These are phyloP conservation scores for Poecilia picta DNA, from an alignment of 2,797 vertebrate species.

Conservation along the genomic window DNA sequence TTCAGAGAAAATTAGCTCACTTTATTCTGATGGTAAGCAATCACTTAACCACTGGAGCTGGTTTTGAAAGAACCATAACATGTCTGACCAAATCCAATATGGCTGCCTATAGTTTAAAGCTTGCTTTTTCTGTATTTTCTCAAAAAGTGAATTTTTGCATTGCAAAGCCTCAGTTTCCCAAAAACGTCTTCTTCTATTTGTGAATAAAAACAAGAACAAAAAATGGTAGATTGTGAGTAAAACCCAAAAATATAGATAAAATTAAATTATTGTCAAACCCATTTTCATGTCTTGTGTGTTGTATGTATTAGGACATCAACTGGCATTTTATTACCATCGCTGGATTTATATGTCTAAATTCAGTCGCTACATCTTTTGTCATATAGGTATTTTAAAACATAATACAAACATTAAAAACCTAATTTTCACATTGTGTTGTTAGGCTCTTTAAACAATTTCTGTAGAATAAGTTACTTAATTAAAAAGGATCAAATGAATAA, in stretches of 20 bases:
- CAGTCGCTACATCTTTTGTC: not conserved
- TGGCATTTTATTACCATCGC: not conserved
- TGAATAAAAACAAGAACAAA: not conserved
- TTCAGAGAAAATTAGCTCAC: not conserved
- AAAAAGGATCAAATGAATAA: not conserved
- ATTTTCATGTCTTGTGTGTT: not conserved
- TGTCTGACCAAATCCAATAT: not conserved
- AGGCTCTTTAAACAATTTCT: not conserved
- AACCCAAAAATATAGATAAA: not conserved
- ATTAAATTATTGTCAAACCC: not conserved
- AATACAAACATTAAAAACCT: not conserved
- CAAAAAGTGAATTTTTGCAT: no score
- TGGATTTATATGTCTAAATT: not conserved
- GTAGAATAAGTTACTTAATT: not conserved
- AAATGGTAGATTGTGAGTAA: not conserved
- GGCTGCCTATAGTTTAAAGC: not conserved
- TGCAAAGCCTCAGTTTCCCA: no score
- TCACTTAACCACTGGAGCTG: not conserved
- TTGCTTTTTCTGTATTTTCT: not conserved
- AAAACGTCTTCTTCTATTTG: not conserved
- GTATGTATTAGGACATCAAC: not conserved
- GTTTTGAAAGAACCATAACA: not conserved
- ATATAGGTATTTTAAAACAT: no score
- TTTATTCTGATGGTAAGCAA: not conserved
- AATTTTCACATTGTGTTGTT: not conserved